Base-by-base conservation (phyloP, 2,888 invertebrate genomes). In the Amaurobius ferox region DNA sequence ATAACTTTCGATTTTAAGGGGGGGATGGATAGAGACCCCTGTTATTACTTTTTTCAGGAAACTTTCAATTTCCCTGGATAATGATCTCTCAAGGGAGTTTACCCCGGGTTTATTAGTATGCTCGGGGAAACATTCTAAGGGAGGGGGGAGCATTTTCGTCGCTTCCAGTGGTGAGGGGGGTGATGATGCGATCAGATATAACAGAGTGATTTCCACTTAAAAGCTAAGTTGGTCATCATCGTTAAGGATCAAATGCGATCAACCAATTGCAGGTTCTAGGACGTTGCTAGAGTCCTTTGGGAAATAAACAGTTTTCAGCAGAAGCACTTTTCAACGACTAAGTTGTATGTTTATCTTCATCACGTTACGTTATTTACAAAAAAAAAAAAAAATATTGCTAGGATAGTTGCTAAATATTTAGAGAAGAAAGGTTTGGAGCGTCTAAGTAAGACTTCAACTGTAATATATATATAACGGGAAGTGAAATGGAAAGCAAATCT, bases 61-160 rank as follows among this genome's bases (percentile, higher is more conserved):
- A 85, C 83, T 77, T 77, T 85, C 83, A 85, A 85, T 85, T 85
- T 85, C 72, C 11, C 39, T 29, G 30, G 48, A 66, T 85, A 85
- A 85, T 85, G 83, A 78, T 71, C 71, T 72, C 83, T 77, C 83
- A 28, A 39, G 81, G 72, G 77, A 40, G 32, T 66, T 76, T 64
- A 67, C 35, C 64, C 67, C 71, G 16, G 40, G 77, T 72, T 85
- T 85, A 85, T 85, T 85, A 85, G 77, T 85, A 85, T 85, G 77
- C 83, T 64, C 55, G 71, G 44, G 55, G 71, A 71, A 40, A 44
- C 29, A 16, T 32, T 26, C 28, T 30, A 32, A 39, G 44, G 55
- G 67, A 67, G 44, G 30, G 29, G 29, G 48, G 62, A 39, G 72
- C 71, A 77, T 72, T 77, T 77, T 76, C 26, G 48, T 48, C 64